A percentile compares a stretch with the other conserved stretches of the same genome.
phyloP scores from a whole-genome alignment of 2,113 vertebrate species.

The Scortum barcoo region DNA sequence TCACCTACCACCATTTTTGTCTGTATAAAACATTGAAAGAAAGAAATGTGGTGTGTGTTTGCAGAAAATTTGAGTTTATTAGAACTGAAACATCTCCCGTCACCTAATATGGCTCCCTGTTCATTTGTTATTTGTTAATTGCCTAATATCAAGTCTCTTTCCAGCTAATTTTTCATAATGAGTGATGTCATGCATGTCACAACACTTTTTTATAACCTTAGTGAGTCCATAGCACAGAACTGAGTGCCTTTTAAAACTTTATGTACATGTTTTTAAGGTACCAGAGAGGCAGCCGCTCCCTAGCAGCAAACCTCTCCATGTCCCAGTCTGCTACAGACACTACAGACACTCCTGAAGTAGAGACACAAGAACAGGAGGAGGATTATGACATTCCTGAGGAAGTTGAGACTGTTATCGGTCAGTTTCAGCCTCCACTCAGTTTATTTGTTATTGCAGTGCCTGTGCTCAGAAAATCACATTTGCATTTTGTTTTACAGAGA shows the following conservation, averaged over 20 bases:
- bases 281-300: constrained; percentile 92
- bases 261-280: constrained; percentile 84
- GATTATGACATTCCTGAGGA: constrained; percentile 94
- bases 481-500: constrained; percentile 83
- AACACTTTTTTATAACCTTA: background rate
- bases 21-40: background rate
- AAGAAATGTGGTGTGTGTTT: background rate
- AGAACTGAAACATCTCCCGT: background rate
- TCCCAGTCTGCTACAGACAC: constrained; percentile 30
- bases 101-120: background rate
- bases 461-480: background rate
- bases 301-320: constrained; percentile 89
- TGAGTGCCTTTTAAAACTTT: background rate
- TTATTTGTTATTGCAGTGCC: background rate
- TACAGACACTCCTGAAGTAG: constrained; percentile 55
- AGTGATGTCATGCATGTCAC: background rate
- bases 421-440: constrained; percentile 25
- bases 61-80: background rate
- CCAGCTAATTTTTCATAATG: background rate
- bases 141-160: background rate
- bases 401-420: constrained; percentile 94
- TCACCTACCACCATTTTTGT: background rate
- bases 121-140: background rate
- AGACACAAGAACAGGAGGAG: constrained; percentile 82
- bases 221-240: background rate